These are phyloP conservation scores for Columbina picui DNA, from an alignment of 2,113 vertebrate species.

Conservation along the genomic window DNA sequence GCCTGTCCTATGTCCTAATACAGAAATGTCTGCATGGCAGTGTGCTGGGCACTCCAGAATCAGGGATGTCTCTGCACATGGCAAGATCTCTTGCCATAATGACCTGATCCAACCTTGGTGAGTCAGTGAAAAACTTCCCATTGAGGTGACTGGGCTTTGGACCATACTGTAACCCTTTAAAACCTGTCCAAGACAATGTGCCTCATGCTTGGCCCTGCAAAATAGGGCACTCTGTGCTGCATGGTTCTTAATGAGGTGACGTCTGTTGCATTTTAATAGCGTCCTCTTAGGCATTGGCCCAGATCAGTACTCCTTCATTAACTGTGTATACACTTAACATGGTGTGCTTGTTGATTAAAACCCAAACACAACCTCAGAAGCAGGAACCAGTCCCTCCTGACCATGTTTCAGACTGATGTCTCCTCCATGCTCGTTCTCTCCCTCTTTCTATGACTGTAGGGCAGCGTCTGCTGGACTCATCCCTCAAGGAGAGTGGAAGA, in stretches of 20 bases:
- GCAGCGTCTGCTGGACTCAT: neutral
- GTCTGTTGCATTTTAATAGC: slow-evolving; percentile 29
- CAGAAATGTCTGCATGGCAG: neutral
- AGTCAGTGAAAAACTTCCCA: neutral
- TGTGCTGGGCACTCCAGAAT: neutral
- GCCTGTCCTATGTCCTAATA: neutral
- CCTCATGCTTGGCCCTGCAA: neutral
- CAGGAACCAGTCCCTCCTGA: neutral
- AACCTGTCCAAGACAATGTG: neutral
- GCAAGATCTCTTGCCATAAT: neutral
- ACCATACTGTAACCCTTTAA: neutral
- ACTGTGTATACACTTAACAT: neutral
- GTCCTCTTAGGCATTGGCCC: neutral
- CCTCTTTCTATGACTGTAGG: neutral
- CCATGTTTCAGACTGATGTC: neutral
- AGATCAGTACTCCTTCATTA: neutral
- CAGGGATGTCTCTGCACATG: neutral
- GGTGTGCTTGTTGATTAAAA: slow-evolving; percentile 1
- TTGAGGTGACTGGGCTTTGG: neutral
- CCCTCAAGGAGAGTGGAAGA: neutral
- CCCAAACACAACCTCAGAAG: neutral
- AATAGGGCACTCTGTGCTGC: neutral
- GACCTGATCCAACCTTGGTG: neutral
- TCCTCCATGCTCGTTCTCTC: neutral
- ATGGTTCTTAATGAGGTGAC: neutral